These are phyloP conservation scores for Sminthurinus aureus DNA, from an alignment of 2,888 invertebrate genomes.

Conservation along the genomic window DNA sequence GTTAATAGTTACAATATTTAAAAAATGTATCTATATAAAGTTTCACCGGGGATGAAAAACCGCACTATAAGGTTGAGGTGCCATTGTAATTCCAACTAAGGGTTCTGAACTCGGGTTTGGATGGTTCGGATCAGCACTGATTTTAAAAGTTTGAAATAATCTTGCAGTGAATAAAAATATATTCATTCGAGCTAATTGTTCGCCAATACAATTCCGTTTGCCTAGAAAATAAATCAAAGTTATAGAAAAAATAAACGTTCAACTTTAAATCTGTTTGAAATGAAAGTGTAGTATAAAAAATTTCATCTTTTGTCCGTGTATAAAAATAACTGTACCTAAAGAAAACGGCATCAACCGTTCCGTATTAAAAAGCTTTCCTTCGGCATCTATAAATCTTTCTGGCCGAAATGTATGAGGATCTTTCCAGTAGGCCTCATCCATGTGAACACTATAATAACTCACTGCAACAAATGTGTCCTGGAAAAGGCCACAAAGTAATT, in stretches of 20 bases:
- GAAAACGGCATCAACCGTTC: background rate
- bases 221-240: constrained; percentile 7
- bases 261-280: too few relatives aligned
- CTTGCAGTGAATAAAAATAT: constrained; percentile 16
- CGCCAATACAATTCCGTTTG: constrained; percentile 33
- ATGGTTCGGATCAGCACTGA: background rate
- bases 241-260: background rate
- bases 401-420: constrained; percentile 27
- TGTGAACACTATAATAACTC: constrained; percentile 25
- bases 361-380: background rate
- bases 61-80: background rate
- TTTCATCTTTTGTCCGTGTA: too few relatives aligned
- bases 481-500: too few relatives aligned
- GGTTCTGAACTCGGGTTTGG: background rate
- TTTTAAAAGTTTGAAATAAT: background rate
- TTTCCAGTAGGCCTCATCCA: constrained; percentile 24
- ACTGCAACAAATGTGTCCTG: constrained; percentile 8
- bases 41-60: background rate
- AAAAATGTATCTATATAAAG: too few relatives aligned
- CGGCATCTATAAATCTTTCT: constrained; percentile 21
- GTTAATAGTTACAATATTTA: too few relatives aligned
- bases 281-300: too few relatives aligned
- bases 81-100: background rate
- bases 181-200: constrained; percentile 19
- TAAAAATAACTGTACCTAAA: background rate